Evolutionary conservation across 2,113 vertebrate genomes (phyloP).

Genomic region (Rhombomys opimus): DNA sequence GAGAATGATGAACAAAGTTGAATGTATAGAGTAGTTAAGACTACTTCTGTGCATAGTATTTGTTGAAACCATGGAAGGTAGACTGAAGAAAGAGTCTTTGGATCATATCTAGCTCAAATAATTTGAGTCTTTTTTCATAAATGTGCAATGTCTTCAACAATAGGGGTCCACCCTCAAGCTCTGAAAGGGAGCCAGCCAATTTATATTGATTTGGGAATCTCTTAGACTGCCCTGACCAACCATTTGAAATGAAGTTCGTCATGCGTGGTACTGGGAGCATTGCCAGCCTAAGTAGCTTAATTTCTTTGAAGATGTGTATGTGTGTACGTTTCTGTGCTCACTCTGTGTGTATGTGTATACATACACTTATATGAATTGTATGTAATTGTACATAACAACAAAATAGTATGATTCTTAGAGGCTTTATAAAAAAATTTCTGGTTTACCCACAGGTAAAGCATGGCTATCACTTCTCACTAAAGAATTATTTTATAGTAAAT

Average conservation of each 20-base stretch:
- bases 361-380: not conserved
- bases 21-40: not conserved
- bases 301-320: not conserved
- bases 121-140: not conserved
- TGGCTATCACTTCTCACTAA: not conserved
- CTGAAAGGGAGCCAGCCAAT: not conserved
- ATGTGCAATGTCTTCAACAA: not conserved
- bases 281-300: not conserved
- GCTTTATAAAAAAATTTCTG: not conserved
- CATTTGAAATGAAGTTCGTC: not conserved
- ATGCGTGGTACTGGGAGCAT: not conserved
- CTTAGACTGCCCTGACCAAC: not conserved
- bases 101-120: not conserved
- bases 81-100: not conserved
- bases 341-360: not conserved
- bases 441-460: not conserved
- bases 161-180: not conserved
- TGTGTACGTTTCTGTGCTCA: not conserved
- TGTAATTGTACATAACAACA: not conserved
- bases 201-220: not conserved
- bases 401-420: not conserved
- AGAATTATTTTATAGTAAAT: not conserved
- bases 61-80: not conserved
- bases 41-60: not conserved
- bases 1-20: not conserved